Evolutionary conservation across 2,113 vertebrate species (phyloP), one percentile per base, ranked within the genome.

Genomic region (Thomomys bottae): DNA sequence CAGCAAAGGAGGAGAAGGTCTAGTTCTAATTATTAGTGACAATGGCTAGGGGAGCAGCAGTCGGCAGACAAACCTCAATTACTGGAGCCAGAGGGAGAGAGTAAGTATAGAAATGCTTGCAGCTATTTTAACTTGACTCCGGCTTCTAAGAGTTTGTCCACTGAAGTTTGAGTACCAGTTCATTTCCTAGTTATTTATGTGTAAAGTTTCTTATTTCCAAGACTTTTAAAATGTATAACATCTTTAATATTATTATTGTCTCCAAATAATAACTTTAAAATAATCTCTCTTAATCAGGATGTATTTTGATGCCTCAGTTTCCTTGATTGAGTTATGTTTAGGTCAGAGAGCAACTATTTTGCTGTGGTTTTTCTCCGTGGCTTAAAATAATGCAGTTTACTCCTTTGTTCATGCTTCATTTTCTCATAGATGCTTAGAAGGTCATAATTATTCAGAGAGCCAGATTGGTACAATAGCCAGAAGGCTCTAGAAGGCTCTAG

Each of bases 81-180:
- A 1, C 20, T 79, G 18, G 21, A 10, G 85, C 45, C 23, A 15
- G 20, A 8, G 83, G 36, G 23, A 36, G 73, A 8, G 0, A 1
- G n/a, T 45, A 9, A 61, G 1, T n/a, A 76, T 34, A 34, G 36
- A 38, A 76, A 26, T 45, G 8, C 28, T 30, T 15, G 2, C 11
- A 93, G 67, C 38, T 72, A 2, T 61, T 66, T 34, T 67, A 72
- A 87, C 73, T 84, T 90, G 15, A 79, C 28, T 93, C 63, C 32
- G 36, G 34, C 40, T 28, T 90, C 26, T 42, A 54, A 88, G 87
- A 86, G 18, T 82, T 84, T 87, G n/a, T 71, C 76, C 68, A 8
- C 30, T 64, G 92, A 91, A 4, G 20, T 93, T 92, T 80, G 84
- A 93, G 26, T 14, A 42, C 67, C 38, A 89, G 30, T 32, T 87